phyloP scores from a whole-genome alignment of 1,140 invertebrate genomes.

The Drosophila busckii region DNA sequence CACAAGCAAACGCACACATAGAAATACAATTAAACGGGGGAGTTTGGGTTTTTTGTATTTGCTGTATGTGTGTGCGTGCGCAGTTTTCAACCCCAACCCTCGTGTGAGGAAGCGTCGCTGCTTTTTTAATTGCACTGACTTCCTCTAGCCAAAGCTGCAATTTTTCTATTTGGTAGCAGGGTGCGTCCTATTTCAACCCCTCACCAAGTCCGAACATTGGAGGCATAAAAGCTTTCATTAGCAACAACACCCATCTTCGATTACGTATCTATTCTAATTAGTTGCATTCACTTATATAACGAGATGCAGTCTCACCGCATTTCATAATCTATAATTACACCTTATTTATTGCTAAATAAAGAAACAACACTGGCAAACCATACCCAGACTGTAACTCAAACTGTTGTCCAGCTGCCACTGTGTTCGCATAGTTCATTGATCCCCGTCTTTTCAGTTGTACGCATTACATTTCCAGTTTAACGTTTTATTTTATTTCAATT shows the following conservation, averaged over 20 bases:
- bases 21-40: conserved; percentile 39
- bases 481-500: conserved; percentile 61
- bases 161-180: conserved; percentile 44
- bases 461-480: conserved; percentile 72
- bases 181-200: conserved; percentile 32
- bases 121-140: conserved; percentile 76
- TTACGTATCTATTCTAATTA: conserved; percentile 61
- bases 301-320: conserved; percentile 38
- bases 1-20: conserved; percentile 15
- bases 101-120: conserved; percentile 41
- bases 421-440: conserved; percentile 60
- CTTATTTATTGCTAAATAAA: conserved; percentile 39
- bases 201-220: no score
- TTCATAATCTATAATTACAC: conserved; percentile 42
- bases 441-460: conserved; percentile 61
- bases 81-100: conserved; percentile 67
- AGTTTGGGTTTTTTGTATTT: conserved; percentile 16
- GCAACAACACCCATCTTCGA: background rate
- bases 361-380: conserved; percentile 37
- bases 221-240: background rate
- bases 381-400: conserved; percentile 6
- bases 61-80: conserved; percentile 32
- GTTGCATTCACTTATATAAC: conserved; percentile 69
- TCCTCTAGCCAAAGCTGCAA: conserved; percentile 67
- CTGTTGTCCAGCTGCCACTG: conserved; percentile 24